Conservation (phyloP, 2,888 invertebrate species). For the Spicauda simplicius region DNA sequence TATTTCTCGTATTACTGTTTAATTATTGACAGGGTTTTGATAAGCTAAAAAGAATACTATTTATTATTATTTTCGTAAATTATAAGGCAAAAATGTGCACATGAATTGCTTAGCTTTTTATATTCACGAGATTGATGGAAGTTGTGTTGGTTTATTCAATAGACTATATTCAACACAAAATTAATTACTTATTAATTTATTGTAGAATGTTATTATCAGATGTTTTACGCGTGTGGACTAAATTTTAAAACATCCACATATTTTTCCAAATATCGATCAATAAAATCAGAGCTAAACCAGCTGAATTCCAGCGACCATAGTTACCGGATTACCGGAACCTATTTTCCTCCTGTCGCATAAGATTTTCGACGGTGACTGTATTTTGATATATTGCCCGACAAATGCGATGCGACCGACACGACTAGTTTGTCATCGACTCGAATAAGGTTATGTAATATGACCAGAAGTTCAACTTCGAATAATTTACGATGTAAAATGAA, state of each 20-base stretch:
- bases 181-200: too few relatives aligned
- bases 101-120: too few relatives aligned
- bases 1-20: too few relatives aligned
- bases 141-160: too few relatives aligned
- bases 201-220: too few relatives aligned
- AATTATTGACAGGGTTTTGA: too few relatives aligned
- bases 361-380: neutral
- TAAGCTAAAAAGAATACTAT: too few relatives aligned
- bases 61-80: too few relatives aligned
- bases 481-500: neutral
- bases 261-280: neutral
- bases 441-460: neutral
- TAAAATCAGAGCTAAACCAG: neutral
- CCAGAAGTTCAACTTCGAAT: neutral
- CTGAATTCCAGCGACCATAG: neutral
- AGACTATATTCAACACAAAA: too few relatives aligned
- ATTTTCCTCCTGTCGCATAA: constrained; percentile 1
- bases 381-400: constrained; percentile 5
- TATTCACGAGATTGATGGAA: too few relatives aligned
- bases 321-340: neutral
- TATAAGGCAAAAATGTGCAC: too few relatives aligned
- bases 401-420: neutral
- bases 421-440: constrained; percentile 5
- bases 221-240: too few relatives aligned
- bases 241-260: neutral